Evolutionary conservation across 2,888 invertebrate genomes (phyloP).

Genomic region (Plebejus argus): DNA sequence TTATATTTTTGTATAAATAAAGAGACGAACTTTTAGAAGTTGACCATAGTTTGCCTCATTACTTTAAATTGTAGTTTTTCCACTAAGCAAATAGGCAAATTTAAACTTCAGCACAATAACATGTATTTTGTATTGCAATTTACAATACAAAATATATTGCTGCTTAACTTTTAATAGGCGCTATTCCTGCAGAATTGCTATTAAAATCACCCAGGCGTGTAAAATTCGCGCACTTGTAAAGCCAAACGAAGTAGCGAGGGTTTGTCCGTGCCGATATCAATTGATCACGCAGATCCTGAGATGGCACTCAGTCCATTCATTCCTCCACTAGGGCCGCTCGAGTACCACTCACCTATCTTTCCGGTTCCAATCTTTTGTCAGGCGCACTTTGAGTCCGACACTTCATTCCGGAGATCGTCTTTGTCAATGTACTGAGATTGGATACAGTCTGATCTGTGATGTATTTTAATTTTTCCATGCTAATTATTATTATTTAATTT

Average conservation of each 20-base stretch:
- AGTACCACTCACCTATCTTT: conserved; percentile 72
- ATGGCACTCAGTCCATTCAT: conserved; percentile 61
- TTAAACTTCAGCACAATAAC: no score
- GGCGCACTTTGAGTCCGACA: conserved; percentile 61
- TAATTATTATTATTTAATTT: neutral
- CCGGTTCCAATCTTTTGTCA: conserved; percentile 77
- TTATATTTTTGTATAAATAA: neutral
- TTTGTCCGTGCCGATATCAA: conserved; percentile 67
- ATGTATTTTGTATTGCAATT: no score
- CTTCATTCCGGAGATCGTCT: conserved; percentile 66
- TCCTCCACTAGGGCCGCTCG: conserved; percentile 60
- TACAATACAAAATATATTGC: neutral
- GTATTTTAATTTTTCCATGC: conserved; percentile 33
- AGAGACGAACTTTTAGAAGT: no score
- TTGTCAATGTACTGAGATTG: conserved; percentile 69
- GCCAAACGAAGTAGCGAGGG: conserved; percentile 39
- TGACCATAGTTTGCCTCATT: no score
- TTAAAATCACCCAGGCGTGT: conserved; percentile 19
- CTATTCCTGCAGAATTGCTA: conserved; percentile 4
- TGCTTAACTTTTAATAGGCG: neutral
- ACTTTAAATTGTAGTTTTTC: no score
- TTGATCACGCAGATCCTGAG: conserved; percentile 72
- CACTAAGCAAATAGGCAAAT: no score
- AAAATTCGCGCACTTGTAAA: conserved; percentile 26
- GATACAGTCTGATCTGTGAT: conserved; percentile 42